A percentile compares a stretch with the other conserved stretches of the same genome.
Evolutionary conservation across 2,797 vertebrate species (phyloP).

Genomic region (Netta rufina): DNA sequence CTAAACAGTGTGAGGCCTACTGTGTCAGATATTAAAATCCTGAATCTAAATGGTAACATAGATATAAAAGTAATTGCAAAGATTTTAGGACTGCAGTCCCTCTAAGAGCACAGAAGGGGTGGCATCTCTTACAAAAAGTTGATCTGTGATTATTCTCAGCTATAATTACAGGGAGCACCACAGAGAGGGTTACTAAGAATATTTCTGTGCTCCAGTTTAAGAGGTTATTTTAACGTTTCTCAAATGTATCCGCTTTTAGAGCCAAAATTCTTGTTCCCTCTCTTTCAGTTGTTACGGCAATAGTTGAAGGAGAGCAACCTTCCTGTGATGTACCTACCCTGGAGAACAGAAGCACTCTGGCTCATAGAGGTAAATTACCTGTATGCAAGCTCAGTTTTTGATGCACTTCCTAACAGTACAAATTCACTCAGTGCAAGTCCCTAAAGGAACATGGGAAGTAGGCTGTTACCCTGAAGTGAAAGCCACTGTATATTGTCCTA

Average conservation of each 20-base stretch:
- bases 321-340: background rate
- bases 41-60: conserved; percentile 50
- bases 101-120: conserved; percentile 27
- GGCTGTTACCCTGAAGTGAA: conserved; percentile 2
- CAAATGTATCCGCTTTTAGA: background rate
- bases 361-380: conserved; percentile 1
- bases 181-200: background rate
- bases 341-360: background rate
- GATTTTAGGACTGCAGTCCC: conserved; percentile 47
- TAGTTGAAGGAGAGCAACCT: conserved; percentile 19
- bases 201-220: background rate
- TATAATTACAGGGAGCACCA: background rate
- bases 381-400: conserved; percentile 4
- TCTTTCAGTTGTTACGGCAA: background rate
- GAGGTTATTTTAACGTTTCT: background rate
- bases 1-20: background rate
- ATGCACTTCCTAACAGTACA: background rate
- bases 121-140: background rate
- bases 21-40: conserved; percentile 50
- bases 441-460: background rate
- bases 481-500: background rate
- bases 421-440: conserved; percentile 5
- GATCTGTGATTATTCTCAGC: background rate
- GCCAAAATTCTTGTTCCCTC: background rate
- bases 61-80: conserved; percentile 40